A percentile compares a stretch with the other conserved stretches of the same genome.
These are phyloP conservation scores for Avahi laniger DNA, from an alignment of 2,797 vertebrate species.

Conservation along the genomic window DNA sequence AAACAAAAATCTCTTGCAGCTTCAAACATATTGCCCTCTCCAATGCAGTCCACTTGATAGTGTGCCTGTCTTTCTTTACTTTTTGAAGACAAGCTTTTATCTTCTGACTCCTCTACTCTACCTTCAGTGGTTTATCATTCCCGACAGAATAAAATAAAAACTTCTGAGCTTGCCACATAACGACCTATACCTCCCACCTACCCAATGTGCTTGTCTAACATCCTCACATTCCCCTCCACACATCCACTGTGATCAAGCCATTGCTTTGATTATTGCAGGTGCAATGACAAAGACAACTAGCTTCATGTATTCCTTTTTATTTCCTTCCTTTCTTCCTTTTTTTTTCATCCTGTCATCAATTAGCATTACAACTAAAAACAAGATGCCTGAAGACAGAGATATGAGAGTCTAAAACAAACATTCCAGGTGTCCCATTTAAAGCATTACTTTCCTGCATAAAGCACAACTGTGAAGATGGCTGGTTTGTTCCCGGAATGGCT, in stretches of 20 bases:
- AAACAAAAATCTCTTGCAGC: constrained; percentile 46
- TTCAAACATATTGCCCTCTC: constrained; percentile 55
- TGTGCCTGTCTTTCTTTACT: background rate
- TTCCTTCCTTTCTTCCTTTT: background rate
- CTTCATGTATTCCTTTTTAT: background rate
- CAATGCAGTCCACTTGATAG: background rate
- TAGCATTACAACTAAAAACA: background rate
- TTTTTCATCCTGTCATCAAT: background rate
- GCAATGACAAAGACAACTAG: background rate
- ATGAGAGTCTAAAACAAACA: background rate
- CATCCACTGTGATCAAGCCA: background rate
- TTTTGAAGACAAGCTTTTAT: constrained; percentile 53
- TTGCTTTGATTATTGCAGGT: background rate
- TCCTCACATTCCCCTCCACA: background rate
- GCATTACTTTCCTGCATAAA: background rate
- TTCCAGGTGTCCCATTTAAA: background rate
- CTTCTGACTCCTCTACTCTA: background rate
- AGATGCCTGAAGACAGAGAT: background rate
- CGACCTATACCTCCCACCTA: background rate
- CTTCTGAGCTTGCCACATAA: background rate
- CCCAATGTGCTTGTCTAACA: background rate
- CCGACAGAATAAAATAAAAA: constrained; percentile 40
- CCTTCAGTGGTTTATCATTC: background rate
- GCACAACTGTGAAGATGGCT: background rate
- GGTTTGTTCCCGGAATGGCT: background rate